These are phyloP conservation scores for Cyrtonyx montezumae DNA, from an alignment of 2,113 vertebrate species.

Conservation along the genomic window DNA sequence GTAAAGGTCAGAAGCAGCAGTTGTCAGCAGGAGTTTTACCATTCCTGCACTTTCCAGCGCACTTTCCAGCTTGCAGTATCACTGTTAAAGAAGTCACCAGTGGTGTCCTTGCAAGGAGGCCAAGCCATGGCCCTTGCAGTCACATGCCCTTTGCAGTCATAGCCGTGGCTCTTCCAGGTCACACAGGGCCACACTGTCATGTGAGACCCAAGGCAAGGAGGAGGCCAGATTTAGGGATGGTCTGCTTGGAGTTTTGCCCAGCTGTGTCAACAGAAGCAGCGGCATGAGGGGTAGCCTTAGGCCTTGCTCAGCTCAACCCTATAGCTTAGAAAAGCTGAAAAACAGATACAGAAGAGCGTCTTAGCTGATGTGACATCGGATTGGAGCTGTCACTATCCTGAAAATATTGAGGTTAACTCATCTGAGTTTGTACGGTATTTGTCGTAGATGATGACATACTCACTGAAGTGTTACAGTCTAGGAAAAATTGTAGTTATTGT, in stretches of 20 bases:
- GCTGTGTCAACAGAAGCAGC: neutral
- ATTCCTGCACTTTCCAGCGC: neutral
- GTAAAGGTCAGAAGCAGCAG: neutral
- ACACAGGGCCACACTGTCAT: fast-evolving
- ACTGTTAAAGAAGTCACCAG: neutral
- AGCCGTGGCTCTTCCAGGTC: neutral
- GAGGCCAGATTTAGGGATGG: neutral
- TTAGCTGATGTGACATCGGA: neutral
- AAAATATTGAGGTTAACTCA: neutral
- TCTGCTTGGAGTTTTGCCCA: neutral
- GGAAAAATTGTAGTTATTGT: neutral
- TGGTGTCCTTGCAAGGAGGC: neutral
- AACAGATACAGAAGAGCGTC: neutral
- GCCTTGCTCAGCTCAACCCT: neutral
- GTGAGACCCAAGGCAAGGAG: neutral
- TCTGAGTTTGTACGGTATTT: neutral
- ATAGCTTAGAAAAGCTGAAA: neutral
- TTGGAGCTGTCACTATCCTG: neutral
- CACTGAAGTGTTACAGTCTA: neutral
- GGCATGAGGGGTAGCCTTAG: neutral
- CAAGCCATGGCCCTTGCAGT: neutral
- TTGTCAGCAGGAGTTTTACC: neutral
- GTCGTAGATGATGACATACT: neutral
- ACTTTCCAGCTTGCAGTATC: neutral
- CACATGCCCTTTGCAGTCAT: neutral